phyloP scores from a whole-genome alignment of 2,797 vertebrate species.

The Arrhamphus sclerolepis region DNA sequence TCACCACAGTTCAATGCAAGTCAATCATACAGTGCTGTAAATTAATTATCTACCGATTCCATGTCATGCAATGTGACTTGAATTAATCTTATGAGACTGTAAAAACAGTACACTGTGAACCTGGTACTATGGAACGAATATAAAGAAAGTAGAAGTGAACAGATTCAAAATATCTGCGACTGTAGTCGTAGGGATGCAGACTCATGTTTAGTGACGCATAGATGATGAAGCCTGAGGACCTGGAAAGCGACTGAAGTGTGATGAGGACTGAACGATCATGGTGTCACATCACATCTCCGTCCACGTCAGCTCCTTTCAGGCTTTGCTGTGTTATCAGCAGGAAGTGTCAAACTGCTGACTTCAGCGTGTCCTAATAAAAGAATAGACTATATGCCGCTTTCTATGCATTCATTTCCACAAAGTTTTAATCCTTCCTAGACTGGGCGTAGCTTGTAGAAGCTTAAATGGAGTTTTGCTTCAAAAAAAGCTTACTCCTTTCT shows the following conservation, averaged over 20 bases:
- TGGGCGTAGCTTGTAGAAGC: constrained; percentile 21
- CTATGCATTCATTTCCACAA: constrained; percentile 33
- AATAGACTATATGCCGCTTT: constrained; percentile 18
- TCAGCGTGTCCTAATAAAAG: constrained; percentile 24
- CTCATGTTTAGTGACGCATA: constrained; percentile 13
- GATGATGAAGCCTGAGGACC: constrained; percentile 18
- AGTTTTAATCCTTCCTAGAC: constrained; percentile 44
- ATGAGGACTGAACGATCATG: constrained; percentile 32
- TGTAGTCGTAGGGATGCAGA: constrained; percentile 8
- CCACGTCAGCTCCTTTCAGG: constrained; percentile 31
- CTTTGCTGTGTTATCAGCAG: constrained; percentile 38
- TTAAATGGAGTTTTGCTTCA: constrained; percentile 33
- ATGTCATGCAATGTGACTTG: no score
- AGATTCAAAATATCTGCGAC: background rate
- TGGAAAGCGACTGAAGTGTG: background rate
- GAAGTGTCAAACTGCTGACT: constrained; percentile 14
- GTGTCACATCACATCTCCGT: constrained; percentile 38
- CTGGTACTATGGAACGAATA: background rate
- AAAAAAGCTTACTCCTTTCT: constrained; percentile 24
- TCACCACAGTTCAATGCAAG: no score
- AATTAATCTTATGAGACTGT: no score
- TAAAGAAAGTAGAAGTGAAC: background rate
- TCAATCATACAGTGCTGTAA: no score
- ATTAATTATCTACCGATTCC: no score
- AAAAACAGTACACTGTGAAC: no score